Base-by-base conservation (phyloP, 2,888 invertebrate species). In the Aphidius colemani region DNA sequence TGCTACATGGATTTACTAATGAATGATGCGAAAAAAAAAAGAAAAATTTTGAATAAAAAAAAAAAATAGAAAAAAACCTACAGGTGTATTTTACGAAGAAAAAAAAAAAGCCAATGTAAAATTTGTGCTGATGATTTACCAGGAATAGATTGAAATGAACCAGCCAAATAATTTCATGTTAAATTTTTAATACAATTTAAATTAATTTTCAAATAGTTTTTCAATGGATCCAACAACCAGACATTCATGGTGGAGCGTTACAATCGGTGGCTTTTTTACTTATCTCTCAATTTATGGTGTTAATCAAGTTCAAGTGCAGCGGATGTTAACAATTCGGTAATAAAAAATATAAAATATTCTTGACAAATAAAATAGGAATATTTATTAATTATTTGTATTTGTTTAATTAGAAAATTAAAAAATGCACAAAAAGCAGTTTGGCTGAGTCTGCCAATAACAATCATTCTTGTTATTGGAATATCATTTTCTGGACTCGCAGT, bases 231-330 rank as follows among this genome's bases (percentile, higher is more conserved):
- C 93, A 10, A 93, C 93, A 0, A 88, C 88, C 59, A 85, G 95
- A 49, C 92, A 93, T 73, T 90, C 93, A 0, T 90, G 94, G 88
- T 93, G 92, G 86, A 89, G 90, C 2, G 84, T 94, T 53, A 83
- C 89, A 4, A 85, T 94, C 61, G 95, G 95, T 49, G 94, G 94
- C 0, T 83, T 89, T 61, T 86, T 92, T 63, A 93, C 92, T 0
- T 94, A 90, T 78, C 80, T 93, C 45, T 89, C 93, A 1, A 75
- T 95, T 11, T 95, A 94, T 81, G 94, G 90, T 11, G 92, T 93
- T 0, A 94, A 94, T 80, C 94, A 94, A 80, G 90, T 93, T 1
- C 94, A 91, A 81, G 84, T 86, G 64, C 86, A 86, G 70, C 75
- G 86, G 63, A 79, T 85, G 68, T 75, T 86, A 40, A 84, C 85